Conservation (phyloP, 1,140 invertebrate genomes). For the Diabrotica virgifera region DNA sequence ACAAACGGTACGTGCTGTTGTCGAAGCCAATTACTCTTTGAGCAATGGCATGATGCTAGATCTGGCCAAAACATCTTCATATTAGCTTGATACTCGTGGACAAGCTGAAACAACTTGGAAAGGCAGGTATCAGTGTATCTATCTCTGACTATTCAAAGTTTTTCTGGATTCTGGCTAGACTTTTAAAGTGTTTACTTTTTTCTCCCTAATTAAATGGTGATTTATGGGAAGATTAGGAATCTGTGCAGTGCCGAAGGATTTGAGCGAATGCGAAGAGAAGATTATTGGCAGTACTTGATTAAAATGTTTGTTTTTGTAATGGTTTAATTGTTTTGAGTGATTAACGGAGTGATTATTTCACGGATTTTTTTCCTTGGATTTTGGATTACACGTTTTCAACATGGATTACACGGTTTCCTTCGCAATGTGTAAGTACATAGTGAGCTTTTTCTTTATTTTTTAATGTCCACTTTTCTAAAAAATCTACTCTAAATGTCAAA, state of each 20-base stretch:
- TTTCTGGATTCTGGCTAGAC: constrained; percentile 11
- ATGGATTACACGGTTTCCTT: constrained; percentile 13
- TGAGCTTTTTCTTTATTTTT: too few relatives aligned
- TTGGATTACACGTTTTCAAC: constrained; percentile 17
- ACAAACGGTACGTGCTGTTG: too few relatives aligned
- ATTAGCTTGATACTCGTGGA: too few relatives aligned
- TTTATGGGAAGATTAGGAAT: constrained; percentile 19
- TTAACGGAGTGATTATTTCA: constrained; percentile 20
- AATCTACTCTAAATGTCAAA: too few relatives aligned
- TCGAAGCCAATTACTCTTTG: too few relatives aligned
- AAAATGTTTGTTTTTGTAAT: constrained; percentile 23
- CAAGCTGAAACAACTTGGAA: too few relatives aligned
- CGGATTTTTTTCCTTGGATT: constrained; percentile 6
- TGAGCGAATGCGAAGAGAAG: constrained; percentile 15
- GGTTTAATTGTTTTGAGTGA: constrained; percentile 24
- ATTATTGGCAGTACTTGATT: constrained; percentile 21
- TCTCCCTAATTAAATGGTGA: constrained; percentile 19
- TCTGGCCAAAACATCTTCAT: too few relatives aligned
- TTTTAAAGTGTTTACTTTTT: constrained; percentile 13
- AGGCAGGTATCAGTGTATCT: too few relatives aligned
- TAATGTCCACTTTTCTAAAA: too few relatives aligned
- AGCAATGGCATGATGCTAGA: too few relatives aligned
- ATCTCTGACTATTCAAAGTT: too few relatives aligned
- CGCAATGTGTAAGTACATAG: constrained; percentile 11
- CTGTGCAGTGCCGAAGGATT: constrained; percentile 20